These are phyloP conservation scores for Dipodomys spectabilis DNA, from an alignment of 2,113 vertebrate genomes.

Conservation along the genomic window DNA sequence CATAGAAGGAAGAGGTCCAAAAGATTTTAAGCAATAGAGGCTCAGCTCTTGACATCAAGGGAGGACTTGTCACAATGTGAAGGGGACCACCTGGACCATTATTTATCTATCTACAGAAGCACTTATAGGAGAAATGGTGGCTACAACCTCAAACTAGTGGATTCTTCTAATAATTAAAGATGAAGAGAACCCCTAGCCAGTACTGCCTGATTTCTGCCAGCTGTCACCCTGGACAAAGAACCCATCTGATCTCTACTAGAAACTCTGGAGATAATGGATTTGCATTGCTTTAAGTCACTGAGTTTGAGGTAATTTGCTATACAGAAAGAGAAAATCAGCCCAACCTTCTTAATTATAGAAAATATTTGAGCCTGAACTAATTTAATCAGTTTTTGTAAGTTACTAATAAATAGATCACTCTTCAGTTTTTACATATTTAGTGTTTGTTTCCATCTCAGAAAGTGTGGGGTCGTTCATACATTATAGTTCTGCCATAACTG, in stretches of 20 bases:
- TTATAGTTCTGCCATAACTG: background rate
- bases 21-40: background rate
- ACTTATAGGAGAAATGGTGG: background rate
- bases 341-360: background rate
- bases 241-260: background rate
- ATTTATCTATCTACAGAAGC: background rate
- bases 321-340: background rate
- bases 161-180: background rate
- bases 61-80: background rate
- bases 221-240: background rate
- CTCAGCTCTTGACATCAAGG: background rate
- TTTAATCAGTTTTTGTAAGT: background rate
- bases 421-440: background rate
- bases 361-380: background rate
- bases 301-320: background rate
- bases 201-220: background rate
- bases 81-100: background rate
- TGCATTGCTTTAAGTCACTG: background rate
- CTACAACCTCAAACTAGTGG: background rate
- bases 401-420: background rate
- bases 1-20: background rate
- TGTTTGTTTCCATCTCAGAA: constrained; percentile 6
- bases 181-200: background rate
- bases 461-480: background rate
- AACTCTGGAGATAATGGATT: constrained; percentile 5